These are phyloP conservation scores for Puntigrus tetrazona DNA, from an alignment of 2,113 vertebrate genomes.

Conservation along the genomic window DNA sequence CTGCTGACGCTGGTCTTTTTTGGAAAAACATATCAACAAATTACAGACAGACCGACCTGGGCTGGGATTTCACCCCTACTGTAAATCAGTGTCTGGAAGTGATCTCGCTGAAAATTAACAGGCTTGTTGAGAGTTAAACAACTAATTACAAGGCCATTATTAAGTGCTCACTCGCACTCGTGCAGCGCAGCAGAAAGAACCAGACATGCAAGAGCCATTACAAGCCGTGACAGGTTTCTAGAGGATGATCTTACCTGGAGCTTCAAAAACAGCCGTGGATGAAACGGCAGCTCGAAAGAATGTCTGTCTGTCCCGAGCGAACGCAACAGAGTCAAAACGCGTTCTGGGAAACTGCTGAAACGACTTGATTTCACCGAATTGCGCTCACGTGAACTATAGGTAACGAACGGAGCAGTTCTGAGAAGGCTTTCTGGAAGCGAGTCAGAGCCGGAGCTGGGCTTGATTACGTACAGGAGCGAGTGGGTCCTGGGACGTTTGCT, in stretches of 20 bases:
- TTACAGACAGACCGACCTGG: not conserved
- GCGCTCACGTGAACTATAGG: not conserved
- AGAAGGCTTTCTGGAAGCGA: conserved; percentile 13
- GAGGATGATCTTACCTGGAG: conserved; percentile 48
- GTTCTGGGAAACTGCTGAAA: conserved; percentile 1
- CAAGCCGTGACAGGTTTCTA: conserved; percentile 53
- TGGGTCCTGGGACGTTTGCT: not conserved
- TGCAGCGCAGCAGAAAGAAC: not conserved
- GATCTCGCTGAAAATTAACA: conserved; percentile 15
- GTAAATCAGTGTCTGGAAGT: conserved; percentile 23
- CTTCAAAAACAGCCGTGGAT: conserved; percentile 24
- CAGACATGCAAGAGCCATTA: conserved; percentile 22
- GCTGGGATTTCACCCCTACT: conserved; percentile 23
- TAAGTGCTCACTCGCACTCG: not conserved
- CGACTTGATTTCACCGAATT: not conserved
- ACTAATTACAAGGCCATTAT: conserved; percentile 51
- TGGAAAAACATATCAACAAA: conserved; percentile 1
- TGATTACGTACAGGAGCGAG: conserved; percentile 16
- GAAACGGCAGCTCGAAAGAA: conserved; percentile 18
- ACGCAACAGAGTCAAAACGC: not conserved
- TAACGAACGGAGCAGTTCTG: conserved; percentile 25
- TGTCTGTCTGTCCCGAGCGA: conserved; percentile 33
- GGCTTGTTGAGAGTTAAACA: conserved; percentile 33
- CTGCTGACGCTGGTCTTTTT: conserved; percentile 25
- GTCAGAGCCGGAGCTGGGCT: conserved; percentile 18